Base-by-base conservation (phyloP, 2,113 vertebrate genomes). In the Herpailurus yagouaroundi region DNA sequence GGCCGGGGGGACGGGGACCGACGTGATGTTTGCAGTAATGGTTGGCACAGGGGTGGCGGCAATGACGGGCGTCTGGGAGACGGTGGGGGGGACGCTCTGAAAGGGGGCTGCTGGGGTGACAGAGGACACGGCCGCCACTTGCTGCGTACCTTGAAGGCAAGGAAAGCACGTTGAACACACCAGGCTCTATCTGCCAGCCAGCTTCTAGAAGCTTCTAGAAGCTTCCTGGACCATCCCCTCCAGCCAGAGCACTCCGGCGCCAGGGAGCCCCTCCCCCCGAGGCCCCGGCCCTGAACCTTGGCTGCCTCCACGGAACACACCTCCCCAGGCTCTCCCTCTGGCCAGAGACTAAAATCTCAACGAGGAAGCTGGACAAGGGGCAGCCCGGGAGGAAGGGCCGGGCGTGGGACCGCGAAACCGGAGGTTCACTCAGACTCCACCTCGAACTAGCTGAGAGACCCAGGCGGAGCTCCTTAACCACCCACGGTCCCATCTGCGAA, bases 31-130 rank as follows among this genome's bases (percentile, higher is more conserved):
- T 3, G 99, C 98, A 0, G 99, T 98, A 97, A 99, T 99, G 98
- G 99, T 99, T 98, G 99, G 99, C 98, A 99, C 99, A 0, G 99
- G 99, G 68, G 99, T 99, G 97, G 99, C 99, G 0, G 99, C 99
- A 89, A 99, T 99, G 97, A 99, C 99, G 0, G 99, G 99, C 16
- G 99, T 99, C 98, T 99, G 99, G 48, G 99, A 99, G 41, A 98
- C 98, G 0, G 98, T 97, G 18, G 99, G 99, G 89, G 99, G 99
- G 33, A 99, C 99, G 21, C 66, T 99, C 94, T 99, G 98, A 97
- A 99, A 99, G 81, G 99, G 99, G 27, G 99, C 97, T 2, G 99
- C 99, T 3, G 99, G 99, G 74, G 99, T 99, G 64, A 99, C 99
- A 0, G 99, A 99, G 77, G 99, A 99, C 98, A 99, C 99, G 1